Evolutionary conservation across 1,140 invertebrate species (phyloP).

Genomic region (Hyposmocoma kahamanoa): DNA sequence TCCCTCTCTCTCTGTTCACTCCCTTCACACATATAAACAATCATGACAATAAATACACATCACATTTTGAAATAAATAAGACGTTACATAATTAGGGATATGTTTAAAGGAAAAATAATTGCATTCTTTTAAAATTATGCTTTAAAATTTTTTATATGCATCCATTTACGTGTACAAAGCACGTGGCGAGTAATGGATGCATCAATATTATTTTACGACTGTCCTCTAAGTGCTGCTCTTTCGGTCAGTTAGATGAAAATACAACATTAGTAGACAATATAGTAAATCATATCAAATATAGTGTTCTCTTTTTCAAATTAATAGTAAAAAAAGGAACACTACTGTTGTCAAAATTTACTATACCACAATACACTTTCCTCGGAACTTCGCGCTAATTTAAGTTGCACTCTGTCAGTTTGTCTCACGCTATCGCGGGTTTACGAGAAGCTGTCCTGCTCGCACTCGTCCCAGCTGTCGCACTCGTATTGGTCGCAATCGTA

Average conservation of each 20-base stretch:
- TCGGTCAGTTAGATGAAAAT: background rate
- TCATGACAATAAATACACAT: too few species aligned
- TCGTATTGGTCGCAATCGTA: slow-evolving; percentile 69
- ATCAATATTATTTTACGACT: too few species aligned
- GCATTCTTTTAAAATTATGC: too few species aligned
- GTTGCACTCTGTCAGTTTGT: background rate
- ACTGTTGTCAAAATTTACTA: background rate
- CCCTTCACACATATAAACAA: too few species aligned
- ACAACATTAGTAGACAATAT: background rate
- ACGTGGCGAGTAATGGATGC: too few species aligned
- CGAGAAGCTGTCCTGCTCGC: slow-evolving; percentile 38
- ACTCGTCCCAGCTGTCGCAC: slow-evolving; percentile 57
- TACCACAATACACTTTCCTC: background rate
- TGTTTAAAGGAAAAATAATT: too few species aligned
- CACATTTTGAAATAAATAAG: too few species aligned
- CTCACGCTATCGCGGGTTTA: background rate
- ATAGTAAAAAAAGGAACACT: background rate
- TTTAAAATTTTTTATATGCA: too few species aligned
- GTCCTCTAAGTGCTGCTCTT: too few species aligned
- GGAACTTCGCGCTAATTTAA: background rate
- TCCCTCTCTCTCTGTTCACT: too few species aligned
- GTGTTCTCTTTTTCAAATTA: background rate
- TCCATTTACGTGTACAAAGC: too few species aligned
- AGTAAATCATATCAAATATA: background rate
- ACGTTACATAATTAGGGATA: too few species aligned